Evolutionary conservation across 1,140 invertebrate species (phyloP).

Genomic region (Papilio dardanus): DNA sequence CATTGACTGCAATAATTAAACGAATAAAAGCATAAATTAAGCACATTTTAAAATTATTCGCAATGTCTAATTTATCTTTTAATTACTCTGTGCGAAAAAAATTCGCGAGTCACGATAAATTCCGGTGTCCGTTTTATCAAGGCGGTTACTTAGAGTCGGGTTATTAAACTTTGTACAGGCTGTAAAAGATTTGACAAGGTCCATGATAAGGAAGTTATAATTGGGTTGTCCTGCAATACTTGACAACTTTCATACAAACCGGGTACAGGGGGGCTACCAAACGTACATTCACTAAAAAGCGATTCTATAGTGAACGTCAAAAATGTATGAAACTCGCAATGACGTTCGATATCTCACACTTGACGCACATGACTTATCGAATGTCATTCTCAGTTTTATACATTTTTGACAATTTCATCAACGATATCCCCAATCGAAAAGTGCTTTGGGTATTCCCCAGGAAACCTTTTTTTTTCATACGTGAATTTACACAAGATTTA

Average conservation of each 20-base stretch:
- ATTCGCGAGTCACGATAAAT: constrained; percentile 23
- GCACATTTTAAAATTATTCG: background rate
- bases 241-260: constrained; percentile 16
- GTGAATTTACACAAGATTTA: too few species aligned
- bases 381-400: too few species aligned
- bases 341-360: too few species aligned
- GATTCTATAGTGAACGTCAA: too few species aligned
- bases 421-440: too few species aligned
- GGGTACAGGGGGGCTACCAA: background rate
- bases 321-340: too few species aligned
- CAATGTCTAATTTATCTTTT: background rate
- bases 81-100: constrained; percentile 17
- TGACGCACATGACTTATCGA: too few species aligned
- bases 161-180: constrained; percentile 37
- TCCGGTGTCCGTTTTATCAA: constrained; percentile 13
- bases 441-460: too few species aligned
- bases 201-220: constrained; percentile 34
- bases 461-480: background rate
- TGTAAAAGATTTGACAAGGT: constrained; percentile 39
- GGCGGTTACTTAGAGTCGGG: constrained; percentile 2
- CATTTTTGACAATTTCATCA: too few species aligned
- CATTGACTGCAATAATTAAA: background rate
- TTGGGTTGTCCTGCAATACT: constrained; percentile 34
- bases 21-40: background rate
- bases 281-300: too few species aligned